Base-by-base conservation (phyloP, 2,888 invertebrate genomes). In the Nemotelus nigrinus region DNA sequence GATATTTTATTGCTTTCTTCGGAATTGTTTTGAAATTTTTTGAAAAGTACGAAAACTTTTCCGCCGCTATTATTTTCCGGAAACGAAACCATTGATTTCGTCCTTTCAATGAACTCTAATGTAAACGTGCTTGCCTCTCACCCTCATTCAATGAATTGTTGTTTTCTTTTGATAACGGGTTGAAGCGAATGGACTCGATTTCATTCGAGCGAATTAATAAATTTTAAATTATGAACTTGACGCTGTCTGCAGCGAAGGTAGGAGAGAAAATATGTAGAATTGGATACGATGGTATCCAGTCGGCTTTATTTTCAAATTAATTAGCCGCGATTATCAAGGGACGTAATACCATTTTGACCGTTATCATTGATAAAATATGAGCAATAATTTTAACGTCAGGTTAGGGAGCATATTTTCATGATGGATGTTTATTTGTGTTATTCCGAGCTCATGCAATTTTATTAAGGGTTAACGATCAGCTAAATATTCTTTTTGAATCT, bases 281-380 rank as follows among this genome's bases (percentile, higher is more conserved):
- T 53, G 10, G 10, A 53, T 25, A 25, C 25, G 25, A 25, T 0
- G 25, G 25, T 25, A 25, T 25, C 25, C 25, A 25, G 25, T 3
- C 7, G 60, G 60, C 3, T 45, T 65, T 65, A 53, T 55, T 25
- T 55, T 55, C 44, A 55, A 71, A 71, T 71, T 71, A 55, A 71
- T 71, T 71, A 71, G 43, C 41, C 7, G 39, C 44, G 70, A 71
- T 55, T 71, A 55, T 71, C n/a, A 68, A 7, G 70, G 55, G 44
- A 10, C 41, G 43, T 7, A 39, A 57, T n/a, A 71, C 70, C 55
- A 43, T 72, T 72, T 39, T 39, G 48, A 74, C 74, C 74, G 74
- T 48, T 44, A 48, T 74, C 74, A 74, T 63, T 74, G 74, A 45
- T 48, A 74, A 60, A 60, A 74, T 60, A 48, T 74, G 57, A 58